A percentile compares a stretch with the other conserved stretches of the same genome.
Conservation (phyloP, 1,140 invertebrate genomes). For the Limonius californicus region DNA sequence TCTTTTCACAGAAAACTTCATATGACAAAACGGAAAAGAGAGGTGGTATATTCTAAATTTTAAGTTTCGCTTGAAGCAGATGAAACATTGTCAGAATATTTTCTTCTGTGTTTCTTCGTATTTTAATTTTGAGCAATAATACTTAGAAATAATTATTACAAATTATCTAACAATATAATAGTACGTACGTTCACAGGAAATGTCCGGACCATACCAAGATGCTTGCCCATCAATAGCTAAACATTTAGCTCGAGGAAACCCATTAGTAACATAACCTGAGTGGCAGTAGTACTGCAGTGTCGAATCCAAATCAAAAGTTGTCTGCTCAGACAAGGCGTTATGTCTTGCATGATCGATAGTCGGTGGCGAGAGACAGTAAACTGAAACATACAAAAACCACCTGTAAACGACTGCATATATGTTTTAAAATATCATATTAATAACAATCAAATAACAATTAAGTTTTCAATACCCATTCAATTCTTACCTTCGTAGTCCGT, state of each 20-base stretch:
- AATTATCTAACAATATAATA: not conserved
- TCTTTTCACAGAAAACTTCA: too few species aligned
- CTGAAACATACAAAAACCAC: constrained; percentile 48
- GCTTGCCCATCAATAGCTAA: constrained; percentile 75
- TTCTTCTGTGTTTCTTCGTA: too few species aligned
- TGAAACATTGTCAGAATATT: too few species aligned
- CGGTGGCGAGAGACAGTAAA: constrained; percentile 84
- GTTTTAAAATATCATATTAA: too few species aligned
- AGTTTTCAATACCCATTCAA: too few species aligned
- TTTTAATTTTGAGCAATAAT: not conserved
- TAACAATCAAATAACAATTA: too few species aligned
- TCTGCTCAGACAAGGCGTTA: constrained; percentile 76
- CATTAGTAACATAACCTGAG: constrained; percentile 81
- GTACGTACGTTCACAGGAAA: constrained; percentile 86
- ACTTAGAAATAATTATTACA: not conserved
- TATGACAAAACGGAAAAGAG: too few species aligned
- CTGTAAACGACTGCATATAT: not conserved
- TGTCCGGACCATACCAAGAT: constrained; percentile 87
- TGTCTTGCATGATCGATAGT: constrained; percentile 84
- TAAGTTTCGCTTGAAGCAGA: too few species aligned
- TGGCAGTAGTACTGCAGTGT: constrained; percentile 89
- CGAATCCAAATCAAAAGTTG: constrained; percentile 76
- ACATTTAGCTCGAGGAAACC: constrained; percentile 85
- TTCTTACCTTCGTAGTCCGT: too few species aligned
- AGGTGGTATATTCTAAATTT: too few species aligned